Evolutionary conservation across 2,888 invertebrate species (phyloP).

Genomic region (Imbricaverruca yamaguchii): DNA sequence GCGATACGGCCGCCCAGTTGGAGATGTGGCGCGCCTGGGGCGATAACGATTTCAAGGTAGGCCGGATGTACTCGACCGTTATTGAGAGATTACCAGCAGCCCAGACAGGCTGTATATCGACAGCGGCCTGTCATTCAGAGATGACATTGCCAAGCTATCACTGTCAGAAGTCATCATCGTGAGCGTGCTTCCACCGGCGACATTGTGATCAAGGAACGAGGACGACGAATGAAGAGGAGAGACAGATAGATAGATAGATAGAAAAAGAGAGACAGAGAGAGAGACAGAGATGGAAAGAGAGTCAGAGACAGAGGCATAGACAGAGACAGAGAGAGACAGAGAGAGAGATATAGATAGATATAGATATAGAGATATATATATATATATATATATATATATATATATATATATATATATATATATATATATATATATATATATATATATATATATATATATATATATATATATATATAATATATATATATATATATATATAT

Average conservation of each 20-base stretch:
- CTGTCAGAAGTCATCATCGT: too few relatives aligned
- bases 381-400: neutral
- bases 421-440: neutral
- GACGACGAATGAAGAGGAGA: neutral
- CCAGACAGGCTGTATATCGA: too few relatives aligned
- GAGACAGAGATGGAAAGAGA: slow-evolving; percentile 14
- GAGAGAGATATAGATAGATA: neutral
- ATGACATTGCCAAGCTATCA: too few relatives aligned
- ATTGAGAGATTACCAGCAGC: too few relatives aligned
- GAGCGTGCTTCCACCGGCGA: too few relatives aligned
- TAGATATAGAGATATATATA: neutral
- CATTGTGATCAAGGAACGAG: neutral
- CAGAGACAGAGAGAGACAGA: neutral
- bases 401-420: neutral
- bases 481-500: neutral
- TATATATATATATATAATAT: neutral
- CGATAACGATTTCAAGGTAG: too few relatives aligned
- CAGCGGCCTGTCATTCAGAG: too few relatives aligned
- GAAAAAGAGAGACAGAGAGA: slow-evolving; percentile 6
- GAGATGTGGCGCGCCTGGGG: too few relatives aligned
- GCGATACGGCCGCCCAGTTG: too few relatives aligned
- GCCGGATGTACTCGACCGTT: too few relatives aligned
- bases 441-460: neutral
- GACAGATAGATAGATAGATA: neutral
- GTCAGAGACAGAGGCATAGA: neutral